Conservation (phyloP, 2,797 vertebrate genomes). For the Tapirus indicus region DNA sequence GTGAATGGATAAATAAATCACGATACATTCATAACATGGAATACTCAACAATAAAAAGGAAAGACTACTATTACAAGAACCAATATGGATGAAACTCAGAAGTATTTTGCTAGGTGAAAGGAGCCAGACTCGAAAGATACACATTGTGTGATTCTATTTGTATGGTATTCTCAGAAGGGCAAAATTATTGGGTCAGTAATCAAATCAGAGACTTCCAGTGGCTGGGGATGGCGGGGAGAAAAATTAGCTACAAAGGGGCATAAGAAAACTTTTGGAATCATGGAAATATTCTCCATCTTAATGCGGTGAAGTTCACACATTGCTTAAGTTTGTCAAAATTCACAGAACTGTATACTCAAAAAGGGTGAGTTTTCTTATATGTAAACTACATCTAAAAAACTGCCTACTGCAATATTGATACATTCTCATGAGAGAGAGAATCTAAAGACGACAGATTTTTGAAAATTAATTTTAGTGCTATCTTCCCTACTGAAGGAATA, state of each 20-base stretch:
- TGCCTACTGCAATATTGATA: neutral
- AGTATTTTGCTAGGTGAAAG: neutral
- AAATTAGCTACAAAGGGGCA: neutral
- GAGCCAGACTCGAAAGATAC: neutral
- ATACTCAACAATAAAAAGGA: neutral
- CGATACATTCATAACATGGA: neutral
- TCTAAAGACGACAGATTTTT: neutral
- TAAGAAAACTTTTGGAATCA: neutral
- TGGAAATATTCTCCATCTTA: slow-evolving; percentile 5
- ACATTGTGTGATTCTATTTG: neutral
- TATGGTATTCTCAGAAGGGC: neutral
- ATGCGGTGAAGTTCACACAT: neutral
- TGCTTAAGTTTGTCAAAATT: neutral
- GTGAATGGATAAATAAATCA: neutral
- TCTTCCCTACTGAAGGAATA: slow-evolving; percentile 28
- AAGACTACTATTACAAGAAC: neutral
- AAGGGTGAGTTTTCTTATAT: neutral
- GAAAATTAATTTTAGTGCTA: slow-evolving; percentile 39
- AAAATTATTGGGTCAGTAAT: neutral
- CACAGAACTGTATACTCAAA: neutral
- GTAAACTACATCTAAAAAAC: slow-evolving; percentile 12
- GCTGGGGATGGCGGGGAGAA: accelerated
- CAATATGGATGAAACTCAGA: neutral
- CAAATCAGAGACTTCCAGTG: neutral
- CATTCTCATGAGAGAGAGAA: neutral